Percentiles rank a stretch among this genome's conserved stretches.
These are phyloP conservation scores for Dicranocentrus wangi DNA, from an alignment of 2,888 invertebrate genomes.

Conservation along the genomic window DNA sequence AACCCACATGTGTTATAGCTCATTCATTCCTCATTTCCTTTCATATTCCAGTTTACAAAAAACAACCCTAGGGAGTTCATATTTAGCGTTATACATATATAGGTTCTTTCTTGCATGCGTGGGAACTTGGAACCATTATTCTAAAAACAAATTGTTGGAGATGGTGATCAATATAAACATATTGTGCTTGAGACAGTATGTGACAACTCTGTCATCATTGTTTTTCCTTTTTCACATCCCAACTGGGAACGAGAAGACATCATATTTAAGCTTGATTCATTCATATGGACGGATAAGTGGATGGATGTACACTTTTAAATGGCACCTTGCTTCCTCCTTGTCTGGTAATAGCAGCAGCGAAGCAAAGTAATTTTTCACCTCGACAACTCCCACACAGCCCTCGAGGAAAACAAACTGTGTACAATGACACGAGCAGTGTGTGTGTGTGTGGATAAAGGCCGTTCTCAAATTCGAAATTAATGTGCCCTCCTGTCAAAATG, in stretches of 20 bases:
- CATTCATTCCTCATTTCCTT: too few relatives aligned
- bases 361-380: slow-evolving; percentile 70
- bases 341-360: slow-evolving; percentile 32
- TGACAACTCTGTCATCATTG: slow-evolving; percentile 42
- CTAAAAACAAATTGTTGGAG: not conserved
- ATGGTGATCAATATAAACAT: not conserved
- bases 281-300: not conserved
- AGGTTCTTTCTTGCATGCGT: too few relatives aligned
- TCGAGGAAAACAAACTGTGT: not conserved
- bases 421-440: slow-evolving; percentile 1
- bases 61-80: too few relatives aligned
- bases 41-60: too few relatives aligned
- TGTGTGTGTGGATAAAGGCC: not conserved
- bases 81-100: too few relatives aligned
- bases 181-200: slow-evolving; percentile 9
- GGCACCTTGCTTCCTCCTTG: slow-evolving; percentile 7
- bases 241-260: not conserved
- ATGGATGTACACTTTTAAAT: not conserved
- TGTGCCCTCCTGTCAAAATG: slow-evolving; percentile 72
- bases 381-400: slow-evolving; percentile 66
- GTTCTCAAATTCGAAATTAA: slow-evolving; percentile 59
- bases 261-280: slow-evolving; percentile 5
- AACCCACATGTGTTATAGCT: too few relatives aligned
- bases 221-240: not conserved
- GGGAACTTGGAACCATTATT: slow-evolving; percentile 43